Percentiles rank a stretch among this genome's conserved stretches.
phyloP scores from a whole-genome alignment of 1,140 invertebrate species.

The Brachionus calyciflorus region DNA sequence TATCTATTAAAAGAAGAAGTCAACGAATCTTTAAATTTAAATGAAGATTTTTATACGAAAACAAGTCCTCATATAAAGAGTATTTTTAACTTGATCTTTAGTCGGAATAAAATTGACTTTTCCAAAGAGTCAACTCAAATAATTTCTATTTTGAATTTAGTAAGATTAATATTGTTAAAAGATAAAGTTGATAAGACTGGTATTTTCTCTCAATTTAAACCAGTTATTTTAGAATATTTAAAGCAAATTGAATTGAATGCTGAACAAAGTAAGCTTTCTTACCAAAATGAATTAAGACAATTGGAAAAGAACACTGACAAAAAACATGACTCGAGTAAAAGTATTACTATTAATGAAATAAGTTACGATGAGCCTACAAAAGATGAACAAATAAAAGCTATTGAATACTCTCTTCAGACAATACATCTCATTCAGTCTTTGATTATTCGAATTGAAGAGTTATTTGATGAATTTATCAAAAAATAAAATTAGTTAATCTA shows the following conservation, averaged over 20 bases:
- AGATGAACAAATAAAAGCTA: background rate
- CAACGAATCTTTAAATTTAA: background rate
- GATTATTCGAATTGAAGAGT: constrained; percentile 12
- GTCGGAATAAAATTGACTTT: background rate
- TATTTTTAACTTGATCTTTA: background rate
- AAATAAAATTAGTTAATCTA: constrained; percentile 8
- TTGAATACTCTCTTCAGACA: background rate
- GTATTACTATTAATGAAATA: background rate
- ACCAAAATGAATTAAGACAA: background rate
- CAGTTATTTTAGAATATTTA: background rate
- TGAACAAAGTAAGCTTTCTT: background rate
- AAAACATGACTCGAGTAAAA: background rate
- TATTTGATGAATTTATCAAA: background rate
- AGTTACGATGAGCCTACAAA: background rate
- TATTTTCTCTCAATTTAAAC: background rate
- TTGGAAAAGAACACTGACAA: background rate
- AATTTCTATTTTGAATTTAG: constrained; percentile 3
- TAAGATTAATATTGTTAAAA: constrained; percentile 24
- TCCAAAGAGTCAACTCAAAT: background rate
- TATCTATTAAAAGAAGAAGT: constrained; percentile 40
- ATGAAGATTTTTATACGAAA: background rate
- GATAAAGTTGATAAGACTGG: constrained; percentile 5
- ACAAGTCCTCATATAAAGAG: background rate
- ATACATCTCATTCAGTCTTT: constrained; percentile 22
- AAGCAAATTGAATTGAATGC: background rate